These are phyloP conservation scores for Dolichoris vasculosae DNA, from an alignment of 1,140 invertebrate species.

Conservation along the genomic window DNA sequence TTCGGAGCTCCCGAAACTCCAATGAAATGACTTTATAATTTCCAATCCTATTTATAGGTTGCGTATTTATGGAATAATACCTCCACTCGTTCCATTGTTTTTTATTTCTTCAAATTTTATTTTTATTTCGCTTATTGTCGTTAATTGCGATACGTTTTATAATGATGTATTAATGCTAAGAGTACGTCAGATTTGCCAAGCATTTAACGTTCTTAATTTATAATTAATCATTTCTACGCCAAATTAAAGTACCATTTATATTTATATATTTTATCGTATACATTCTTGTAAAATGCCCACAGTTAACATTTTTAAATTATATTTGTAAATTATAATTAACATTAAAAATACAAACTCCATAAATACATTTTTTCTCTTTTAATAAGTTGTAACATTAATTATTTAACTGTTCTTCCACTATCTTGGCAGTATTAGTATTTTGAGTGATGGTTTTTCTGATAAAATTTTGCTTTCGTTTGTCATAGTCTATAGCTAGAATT, in stretches of 20 bases:
- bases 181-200: neutral
- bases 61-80: neutral
- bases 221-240: neutral
- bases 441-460: slow-evolving; percentile 19
- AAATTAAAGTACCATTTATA: neutral
- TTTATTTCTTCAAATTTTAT: too few species aligned
- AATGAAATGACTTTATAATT: neutral
- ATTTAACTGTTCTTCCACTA: neutral
- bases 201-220: neutral
- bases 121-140: neutral
- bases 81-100: too few species aligned
- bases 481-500: neutral
- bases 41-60: neutral
- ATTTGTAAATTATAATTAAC: neutral
- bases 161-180: neutral
- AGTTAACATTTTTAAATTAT: neutral
- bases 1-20: too few species aligned
- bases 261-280: neutral
- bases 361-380: neutral
- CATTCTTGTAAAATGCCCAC: neutral
- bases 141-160: neutral
- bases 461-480: slow-evolving; percentile 24
- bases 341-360: neutral
- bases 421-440: neutral
- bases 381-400: neutral